Base-by-base conservation (phyloP, 2,797 vertebrate genomes). In the Macroramphosus scolopax region DNA sequence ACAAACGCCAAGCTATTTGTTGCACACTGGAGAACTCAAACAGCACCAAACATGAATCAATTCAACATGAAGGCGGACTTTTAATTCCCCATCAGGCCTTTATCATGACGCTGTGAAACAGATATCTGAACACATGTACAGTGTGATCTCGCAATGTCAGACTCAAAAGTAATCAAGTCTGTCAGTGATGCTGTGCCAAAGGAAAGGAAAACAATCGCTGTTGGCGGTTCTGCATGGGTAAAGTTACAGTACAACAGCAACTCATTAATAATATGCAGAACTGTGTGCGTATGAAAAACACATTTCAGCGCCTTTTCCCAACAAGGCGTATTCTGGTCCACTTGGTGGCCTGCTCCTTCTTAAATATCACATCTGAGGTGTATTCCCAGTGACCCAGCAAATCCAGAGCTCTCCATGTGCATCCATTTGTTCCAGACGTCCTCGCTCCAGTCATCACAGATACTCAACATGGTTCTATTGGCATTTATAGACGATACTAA, bases 241-340 rank as follows among this genome's bases (percentile, higher is more conserved):
- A 46, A 63, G 54, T 77, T 76, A 77, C 78, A 72, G 30, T 44
- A 61, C 67, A 74, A 63, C 68, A 57, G 52, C 32, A 57, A 51
- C 54, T 61, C 70, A 75, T 81, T 57, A 82, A 75, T 81, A 72
- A 75, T 33, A 47, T 43, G 54, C 60, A 66, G 40, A 38, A 48
- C 68, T 54, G 62, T 16, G 3, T 58, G 47, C n/a, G 9, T 9
- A 58, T 35, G 24, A 70, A 61, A 65, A 75, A 52, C 18, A 62
- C 38, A 50, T 9, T 58, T 37, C 37, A 63, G 18, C n/a, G 24
- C 49, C 40, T 56, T 39, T 33, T 42, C 68, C 52, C 75, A 78
- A 65, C 28, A 45, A 63, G 77, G 77, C 48, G 70, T 1, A 30
- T 16, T 58, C 22, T 13, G 14, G 17, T 50, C 40, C 40, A 55